Evolutionary conservation across 2,888 invertebrate genomes (phyloP), one percentile per base, ranked within the genome.

Genomic region (Cremastinae sp.): DNA sequence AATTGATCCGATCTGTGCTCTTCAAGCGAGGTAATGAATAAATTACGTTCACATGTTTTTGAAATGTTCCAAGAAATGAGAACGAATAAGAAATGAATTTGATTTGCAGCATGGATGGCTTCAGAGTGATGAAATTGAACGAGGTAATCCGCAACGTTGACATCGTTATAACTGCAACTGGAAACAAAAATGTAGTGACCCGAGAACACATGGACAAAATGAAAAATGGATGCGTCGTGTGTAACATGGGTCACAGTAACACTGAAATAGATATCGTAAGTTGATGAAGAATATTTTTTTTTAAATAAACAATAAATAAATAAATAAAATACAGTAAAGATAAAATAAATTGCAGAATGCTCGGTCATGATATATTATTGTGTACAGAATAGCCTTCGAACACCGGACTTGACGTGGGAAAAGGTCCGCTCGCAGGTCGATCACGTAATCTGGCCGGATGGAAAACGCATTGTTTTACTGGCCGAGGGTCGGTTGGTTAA

Each of bases 361-460:
- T 28, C 2, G 28, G 2, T 28, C 28, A 5, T 28, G 5, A 28
- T 3, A 28, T 3, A 28, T 5, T 28, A 5, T 3, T 28, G 28
- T 28, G 5, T 28, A 81, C 88, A 95, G 95, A 96, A 97, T 90
- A 95, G 96, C 80, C 90, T 99, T 77, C 92, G 97, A 78, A 98
- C 98, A 20, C 97, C 97, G 0, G 98, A 98, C 87, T 91, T 98
- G 83, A 95, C 97, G 69, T 98, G 98, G 98, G 98, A 99, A 91
- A 95, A 97, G 86, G 98, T 99, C 0, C 92, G 98, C 65, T 97
- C 98, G 28, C 98, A 98, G 92, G 98, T 99, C 49, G 98, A 99
- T 91, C 98, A 99, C 90, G 97, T 99, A 81, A 97, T 98, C 83
- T 99, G 98, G 98, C 98, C 98, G 8, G 98, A 97, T 90, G 97